Percentiles rank a stretch among this genome's conserved stretches.
These are phyloP conservation scores for Drosophila barbarae DNA, from an alignment of 2,888 invertebrate genomes.

Conservation along the genomic window DNA sequence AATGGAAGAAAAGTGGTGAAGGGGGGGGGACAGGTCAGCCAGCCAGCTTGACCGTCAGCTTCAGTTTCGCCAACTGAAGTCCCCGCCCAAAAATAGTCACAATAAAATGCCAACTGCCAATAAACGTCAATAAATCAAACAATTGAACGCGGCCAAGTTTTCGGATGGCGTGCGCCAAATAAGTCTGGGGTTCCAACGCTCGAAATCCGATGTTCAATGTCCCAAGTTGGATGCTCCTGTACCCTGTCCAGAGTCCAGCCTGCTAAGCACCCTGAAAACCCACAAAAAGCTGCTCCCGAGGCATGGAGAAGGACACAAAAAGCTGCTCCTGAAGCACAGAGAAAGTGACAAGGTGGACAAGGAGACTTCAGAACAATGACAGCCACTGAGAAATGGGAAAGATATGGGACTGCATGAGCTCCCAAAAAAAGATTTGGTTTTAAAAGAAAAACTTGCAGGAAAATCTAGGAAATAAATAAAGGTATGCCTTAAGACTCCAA, in stretches of 20 bases:
- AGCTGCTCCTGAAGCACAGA: not conserved
- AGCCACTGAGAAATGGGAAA: not conserved
- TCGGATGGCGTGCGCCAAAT: slow-evolving; percentile 62
- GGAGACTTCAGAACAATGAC: not conserved
- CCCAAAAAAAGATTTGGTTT: not conserved
- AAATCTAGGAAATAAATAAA: not conserved
- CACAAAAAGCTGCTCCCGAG: not conserved
- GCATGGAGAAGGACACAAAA: not conserved
- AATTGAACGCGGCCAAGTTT: slow-evolving; percentile 67
- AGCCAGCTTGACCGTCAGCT: not conserved
- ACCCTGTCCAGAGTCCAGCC: not conserved
- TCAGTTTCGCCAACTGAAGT: not conserved
- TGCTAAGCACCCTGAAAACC: not conserved
- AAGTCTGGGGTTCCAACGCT: slow-evolving; percentile 38
- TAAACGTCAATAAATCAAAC: slow-evolving; percentile 72
- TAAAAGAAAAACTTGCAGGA: not conserved
- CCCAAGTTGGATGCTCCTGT: not conserved
- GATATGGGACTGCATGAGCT: not conserved
- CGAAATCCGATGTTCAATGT: not conserved
- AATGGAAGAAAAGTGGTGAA: slow-evolving; percentile 46
- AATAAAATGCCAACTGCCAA: slow-evolving; percentile 75
- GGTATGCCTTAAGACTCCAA: not conserved
- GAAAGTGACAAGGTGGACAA: not conserved
- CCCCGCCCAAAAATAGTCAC: slow-evolving; percentile 55
- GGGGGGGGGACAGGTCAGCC: too few relatives aligned